Evolutionary conservation across 2,797 vertebrate genomes (phyloP).

Genomic region (Megalops cyprinoides): DNA sequence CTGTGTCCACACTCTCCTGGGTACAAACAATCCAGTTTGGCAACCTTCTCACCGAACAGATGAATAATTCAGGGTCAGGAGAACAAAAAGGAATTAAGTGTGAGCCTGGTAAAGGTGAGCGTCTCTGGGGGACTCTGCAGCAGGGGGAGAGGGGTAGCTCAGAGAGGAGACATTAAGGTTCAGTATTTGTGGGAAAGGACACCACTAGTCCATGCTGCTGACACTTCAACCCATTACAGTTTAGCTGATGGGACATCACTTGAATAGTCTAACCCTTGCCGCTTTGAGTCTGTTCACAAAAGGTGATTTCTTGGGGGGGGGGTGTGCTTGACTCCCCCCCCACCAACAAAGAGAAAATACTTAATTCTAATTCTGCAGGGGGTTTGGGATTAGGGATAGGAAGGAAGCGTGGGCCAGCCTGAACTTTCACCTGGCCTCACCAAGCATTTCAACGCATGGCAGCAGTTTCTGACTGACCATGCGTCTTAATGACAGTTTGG

Average conservation of each 20-base stretch:
- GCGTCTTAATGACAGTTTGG: too few relatives aligned
- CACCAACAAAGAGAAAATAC: too few relatives aligned
- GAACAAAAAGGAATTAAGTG: constrained; percentile 11
- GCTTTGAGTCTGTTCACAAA: background rate
- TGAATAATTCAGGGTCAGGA: constrained; percentile 12
- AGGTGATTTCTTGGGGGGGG: too few relatives aligned
- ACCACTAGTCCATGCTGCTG: background rate
- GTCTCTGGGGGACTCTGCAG: background rate
- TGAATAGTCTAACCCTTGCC: background rate
- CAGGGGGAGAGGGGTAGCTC: background rate
- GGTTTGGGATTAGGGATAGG: too few relatives aligned
- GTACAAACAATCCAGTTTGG: background rate
- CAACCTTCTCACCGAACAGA: background rate
- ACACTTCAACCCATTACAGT: background rate
- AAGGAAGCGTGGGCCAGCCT: too few relatives aligned
- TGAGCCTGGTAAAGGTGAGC: background rate
- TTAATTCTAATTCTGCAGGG: too few relatives aligned
- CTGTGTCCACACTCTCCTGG: background rate
- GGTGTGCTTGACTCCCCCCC: too few relatives aligned
- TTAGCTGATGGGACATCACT: background rate
- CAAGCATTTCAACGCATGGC: too few relatives aligned
- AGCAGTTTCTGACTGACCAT: too few relatives aligned
- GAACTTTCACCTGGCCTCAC: too few relatives aligned
- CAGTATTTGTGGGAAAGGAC: background rate
- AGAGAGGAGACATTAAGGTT: background rate